Conservation (phyloP, 2,113 vertebrate species). For the Eclectus roratus region DNA sequence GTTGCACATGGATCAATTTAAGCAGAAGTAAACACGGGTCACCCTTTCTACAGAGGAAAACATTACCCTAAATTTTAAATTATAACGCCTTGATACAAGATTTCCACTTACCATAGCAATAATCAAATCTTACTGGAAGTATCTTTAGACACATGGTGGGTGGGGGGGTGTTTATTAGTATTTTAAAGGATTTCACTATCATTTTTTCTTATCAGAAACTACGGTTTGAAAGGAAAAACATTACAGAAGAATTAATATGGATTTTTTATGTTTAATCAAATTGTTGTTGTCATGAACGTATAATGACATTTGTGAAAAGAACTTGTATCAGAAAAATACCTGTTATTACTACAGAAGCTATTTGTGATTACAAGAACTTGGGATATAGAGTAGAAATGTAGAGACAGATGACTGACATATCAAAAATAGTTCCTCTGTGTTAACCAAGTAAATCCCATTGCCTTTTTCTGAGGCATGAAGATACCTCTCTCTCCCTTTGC, state of each 20-base stretch:
- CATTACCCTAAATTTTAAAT: background rate
- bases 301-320: background rate
- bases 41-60: background rate
- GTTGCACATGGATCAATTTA: background rate
- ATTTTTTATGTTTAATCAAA: background rate
- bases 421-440: background rate
- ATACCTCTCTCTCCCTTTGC: rapidly evolving
- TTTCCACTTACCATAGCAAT: background rate
- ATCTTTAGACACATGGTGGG: background rate
- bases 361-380: background rate
- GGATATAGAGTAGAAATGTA: background rate
- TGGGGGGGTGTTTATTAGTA: background rate
- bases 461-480: background rate
- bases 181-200: background rate
- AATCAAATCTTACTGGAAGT: background rate
- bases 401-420: background rate
- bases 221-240: background rate
- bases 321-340: background rate
- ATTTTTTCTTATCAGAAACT: background rate
- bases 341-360: background rate
- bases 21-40: background rate
- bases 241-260: background rate
- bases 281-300: background rate
- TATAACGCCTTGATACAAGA: background rate
- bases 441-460: background rate